phyloP scores from a whole-genome alignment of 2,797 vertebrate species.

The Pogoniulus pusillus region DNA sequence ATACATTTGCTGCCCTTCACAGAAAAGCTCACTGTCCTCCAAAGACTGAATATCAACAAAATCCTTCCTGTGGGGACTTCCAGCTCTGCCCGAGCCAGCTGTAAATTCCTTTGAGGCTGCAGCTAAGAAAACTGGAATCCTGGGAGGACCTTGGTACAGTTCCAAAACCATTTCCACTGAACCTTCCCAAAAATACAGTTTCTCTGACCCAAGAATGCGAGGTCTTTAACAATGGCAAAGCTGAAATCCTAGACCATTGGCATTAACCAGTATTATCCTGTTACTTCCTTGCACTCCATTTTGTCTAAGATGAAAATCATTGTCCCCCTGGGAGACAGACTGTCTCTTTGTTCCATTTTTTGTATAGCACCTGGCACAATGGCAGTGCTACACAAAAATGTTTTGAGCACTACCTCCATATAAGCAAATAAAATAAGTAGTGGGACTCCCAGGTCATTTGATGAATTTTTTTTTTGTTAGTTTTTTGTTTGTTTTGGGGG shows the following conservation, averaged over 20 bases:
- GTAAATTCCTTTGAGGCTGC: constrained; percentile 45
- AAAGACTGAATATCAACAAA: constrained; percentile 52
- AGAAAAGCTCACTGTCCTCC: constrained; percentile 40
- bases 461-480: neutral
- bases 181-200: constrained; percentile 37
- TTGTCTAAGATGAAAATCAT: neutral
- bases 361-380: neutral
- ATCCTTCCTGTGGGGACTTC: constrained; percentile 55
- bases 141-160: constrained; percentile 57
- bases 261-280: constrained; percentile 26
- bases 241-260: neutral
- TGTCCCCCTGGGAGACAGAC: neutral
- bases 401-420: neutral
- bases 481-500: too few species aligned
- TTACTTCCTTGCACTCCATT: neutral
- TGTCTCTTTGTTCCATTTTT: neutral
- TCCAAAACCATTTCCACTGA: constrained; percentile 46
- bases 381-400: neutral
- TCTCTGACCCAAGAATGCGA: constrained; percentile 43
- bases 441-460: neutral
- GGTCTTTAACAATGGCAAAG: constrained; percentile 39
- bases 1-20: neutral
- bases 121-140: constrained; percentile 72
- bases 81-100: constrained; percentile 47
- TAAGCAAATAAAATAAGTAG: neutral